Evolutionary conservation across 2,113 vertebrate genomes (phyloP).

Genomic region (Arvicanthis niloticus): DNA sequence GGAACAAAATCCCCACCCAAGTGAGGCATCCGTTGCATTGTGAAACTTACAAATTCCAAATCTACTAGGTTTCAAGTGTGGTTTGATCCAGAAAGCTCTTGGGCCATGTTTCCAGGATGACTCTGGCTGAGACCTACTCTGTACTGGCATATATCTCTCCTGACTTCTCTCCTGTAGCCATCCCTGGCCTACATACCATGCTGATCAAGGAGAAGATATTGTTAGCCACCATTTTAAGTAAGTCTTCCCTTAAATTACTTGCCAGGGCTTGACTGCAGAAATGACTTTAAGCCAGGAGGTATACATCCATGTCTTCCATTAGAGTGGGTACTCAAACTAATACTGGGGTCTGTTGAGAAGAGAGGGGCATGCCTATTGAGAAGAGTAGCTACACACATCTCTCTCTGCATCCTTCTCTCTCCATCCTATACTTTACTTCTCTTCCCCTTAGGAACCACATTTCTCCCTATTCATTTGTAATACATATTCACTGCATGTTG

Average conservation of each 20-base stretch:
- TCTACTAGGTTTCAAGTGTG: neutral
- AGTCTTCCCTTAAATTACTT: neutral
- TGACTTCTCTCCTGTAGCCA: neutral
- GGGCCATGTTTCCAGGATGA: neutral
- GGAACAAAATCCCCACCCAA: neutral
- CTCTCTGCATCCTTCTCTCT: neutral
- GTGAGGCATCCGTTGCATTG: neutral
- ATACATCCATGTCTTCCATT: neutral
- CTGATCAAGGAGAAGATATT: neutral
- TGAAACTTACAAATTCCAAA: neutral
- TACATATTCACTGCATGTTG: neutral
- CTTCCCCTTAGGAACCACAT: no score
- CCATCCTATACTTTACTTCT: no score
- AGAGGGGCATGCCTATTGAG: rapidly evolving
- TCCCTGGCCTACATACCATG: rapidly evolving
- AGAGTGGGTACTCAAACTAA: neutral
- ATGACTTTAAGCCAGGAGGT: neutral
- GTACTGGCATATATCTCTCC: neutral
- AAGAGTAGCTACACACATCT: rapidly evolving
- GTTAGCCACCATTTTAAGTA: neutral
- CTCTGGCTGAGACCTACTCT: neutral
- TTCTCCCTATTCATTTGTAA: neutral
- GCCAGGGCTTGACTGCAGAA: neutral
- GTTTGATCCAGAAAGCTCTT: neutral
- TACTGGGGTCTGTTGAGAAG: neutral